Evolutionary conservation across 1,140 invertebrate genomes (phyloP).

Genomic region (Hylyphantes graminicola): DNA sequence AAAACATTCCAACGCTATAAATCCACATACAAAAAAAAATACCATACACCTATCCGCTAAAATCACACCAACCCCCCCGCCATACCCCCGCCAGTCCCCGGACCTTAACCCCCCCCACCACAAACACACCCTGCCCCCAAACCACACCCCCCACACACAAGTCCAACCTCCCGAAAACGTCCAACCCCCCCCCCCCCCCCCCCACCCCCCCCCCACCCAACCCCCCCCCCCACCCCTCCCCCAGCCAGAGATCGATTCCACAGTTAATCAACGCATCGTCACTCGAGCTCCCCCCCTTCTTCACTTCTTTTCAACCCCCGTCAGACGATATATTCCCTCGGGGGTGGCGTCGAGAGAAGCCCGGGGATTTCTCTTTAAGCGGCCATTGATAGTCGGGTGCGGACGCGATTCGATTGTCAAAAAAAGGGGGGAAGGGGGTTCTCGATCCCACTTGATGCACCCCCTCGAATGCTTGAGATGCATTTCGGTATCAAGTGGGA

Average conservation of each 20-base stretch:
- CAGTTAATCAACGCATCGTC: conserved; percentile 50
- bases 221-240: not conserved
- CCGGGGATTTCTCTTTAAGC: conserved; percentile 14
- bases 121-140: too few species aligned
- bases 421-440: not conserved
- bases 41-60: not conserved
- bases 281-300: conserved; percentile 2
- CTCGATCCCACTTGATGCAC: conserved; percentile 10
- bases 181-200: not conserved
- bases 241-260: not conserved
- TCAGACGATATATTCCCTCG: not conserved
- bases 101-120: too few species aligned
- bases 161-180: not conserved
- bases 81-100: not conserved
- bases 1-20: too few species aligned
- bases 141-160: too few species aligned
- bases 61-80: too few species aligned
- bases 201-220: not conserved
- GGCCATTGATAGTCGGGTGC: conserved; percentile 19
- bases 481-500: not conserved
- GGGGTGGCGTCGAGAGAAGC: not conserved
- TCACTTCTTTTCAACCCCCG: not conserved
- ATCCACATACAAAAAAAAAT: not conserved
- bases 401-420: conserved; percentile 1
- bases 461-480: conserved; percentile 18